phyloP scores from a whole-genome alignment of 1,140 invertebrate species.

The Eupristina koningsbergeri region DNA sequence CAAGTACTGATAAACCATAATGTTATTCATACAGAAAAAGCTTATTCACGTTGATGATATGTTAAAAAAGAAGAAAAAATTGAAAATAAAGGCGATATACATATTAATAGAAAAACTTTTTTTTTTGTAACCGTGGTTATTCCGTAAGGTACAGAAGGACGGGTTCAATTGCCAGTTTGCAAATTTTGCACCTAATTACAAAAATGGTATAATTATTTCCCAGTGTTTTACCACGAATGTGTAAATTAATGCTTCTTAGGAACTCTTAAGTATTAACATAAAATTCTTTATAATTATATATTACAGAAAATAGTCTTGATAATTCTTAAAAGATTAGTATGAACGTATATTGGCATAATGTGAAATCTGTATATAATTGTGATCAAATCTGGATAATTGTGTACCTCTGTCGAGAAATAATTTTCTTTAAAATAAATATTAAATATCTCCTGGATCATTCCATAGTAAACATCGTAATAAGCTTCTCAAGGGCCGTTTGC shows the following conservation, averaged over 20 bases:
- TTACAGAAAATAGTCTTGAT: slow-evolving; percentile 12
- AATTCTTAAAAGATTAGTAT: slow-evolving; percentile 4
- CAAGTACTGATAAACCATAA: neutral
- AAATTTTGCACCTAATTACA: neutral
- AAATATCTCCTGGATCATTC: neutral
- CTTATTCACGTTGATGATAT: neutral
- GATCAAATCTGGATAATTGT: slow-evolving; percentile 13
- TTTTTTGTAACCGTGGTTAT: neutral
- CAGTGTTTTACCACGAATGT: neutral
- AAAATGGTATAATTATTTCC: slow-evolving; percentile 10
- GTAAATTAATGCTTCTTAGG: slow-evolving; percentile 5
- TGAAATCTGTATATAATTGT: slow-evolving; percentile 1
- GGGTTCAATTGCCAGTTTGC: neutral
- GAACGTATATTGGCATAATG: slow-evolving; percentile 1
- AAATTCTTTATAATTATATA: slow-evolving; percentile 17
- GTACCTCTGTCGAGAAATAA: neutral
- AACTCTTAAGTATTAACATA: slow-evolving; percentile 5
- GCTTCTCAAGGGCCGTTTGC: neutral
- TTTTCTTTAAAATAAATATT: neutral
- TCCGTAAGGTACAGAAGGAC: neutral
- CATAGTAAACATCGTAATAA: neutral
- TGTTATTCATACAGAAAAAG: neutral
- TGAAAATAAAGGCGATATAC: neutral
- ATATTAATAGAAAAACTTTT: neutral
- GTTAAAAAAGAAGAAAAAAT: neutral